A percentile compares a stretch with the other conserved stretches of the same genome.
phyloP scores from a whole-genome alignment of 1,140 invertebrate species.

The Telenomus remus region DNA sequence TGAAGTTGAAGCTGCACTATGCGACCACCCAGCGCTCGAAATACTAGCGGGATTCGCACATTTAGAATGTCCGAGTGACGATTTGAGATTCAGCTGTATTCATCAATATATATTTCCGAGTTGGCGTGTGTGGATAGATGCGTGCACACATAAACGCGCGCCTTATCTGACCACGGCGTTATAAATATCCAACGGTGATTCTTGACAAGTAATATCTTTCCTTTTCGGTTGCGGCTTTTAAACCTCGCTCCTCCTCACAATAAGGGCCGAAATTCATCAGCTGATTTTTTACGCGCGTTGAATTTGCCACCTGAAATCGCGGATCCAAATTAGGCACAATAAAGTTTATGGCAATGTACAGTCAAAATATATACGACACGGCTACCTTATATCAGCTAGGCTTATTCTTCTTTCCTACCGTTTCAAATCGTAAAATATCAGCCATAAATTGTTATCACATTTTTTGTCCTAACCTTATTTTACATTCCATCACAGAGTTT shows the following conservation, averaged over 20 bases:
- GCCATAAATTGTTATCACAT: neutral
- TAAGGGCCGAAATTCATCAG: constrained; percentile 8
- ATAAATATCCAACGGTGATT: no score
- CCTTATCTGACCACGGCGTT: no score
- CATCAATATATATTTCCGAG: no score
- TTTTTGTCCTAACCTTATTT: neutral
- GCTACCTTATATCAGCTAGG: constrained; percentile 17
- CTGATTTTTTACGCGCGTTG: constrained; percentile 13
- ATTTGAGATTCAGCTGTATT: neutral
- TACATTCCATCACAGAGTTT: neutral
- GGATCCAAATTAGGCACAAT: constrained; percentile 17
- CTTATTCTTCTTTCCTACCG: neutral
- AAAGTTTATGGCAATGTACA: constrained; percentile 17
- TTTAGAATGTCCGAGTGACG: neutral
- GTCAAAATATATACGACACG: constrained; percentile 19
- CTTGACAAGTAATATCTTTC: neutral
- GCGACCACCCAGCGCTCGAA: constrained; percentile 21
- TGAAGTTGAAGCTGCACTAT: constrained; percentile 25
- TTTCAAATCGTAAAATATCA: neutral
- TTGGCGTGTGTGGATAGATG: no score
- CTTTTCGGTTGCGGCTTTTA: neutral
- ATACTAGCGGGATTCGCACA: constrained; percentile 23
- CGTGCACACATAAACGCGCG: no score
- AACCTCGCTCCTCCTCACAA: neutral
- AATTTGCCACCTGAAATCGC: constrained; percentile 9